Evolutionary conservation across 2,888 invertebrate genomes (phyloP).

Genomic region (Galeopsomyia nigrocyanea): DNA sequence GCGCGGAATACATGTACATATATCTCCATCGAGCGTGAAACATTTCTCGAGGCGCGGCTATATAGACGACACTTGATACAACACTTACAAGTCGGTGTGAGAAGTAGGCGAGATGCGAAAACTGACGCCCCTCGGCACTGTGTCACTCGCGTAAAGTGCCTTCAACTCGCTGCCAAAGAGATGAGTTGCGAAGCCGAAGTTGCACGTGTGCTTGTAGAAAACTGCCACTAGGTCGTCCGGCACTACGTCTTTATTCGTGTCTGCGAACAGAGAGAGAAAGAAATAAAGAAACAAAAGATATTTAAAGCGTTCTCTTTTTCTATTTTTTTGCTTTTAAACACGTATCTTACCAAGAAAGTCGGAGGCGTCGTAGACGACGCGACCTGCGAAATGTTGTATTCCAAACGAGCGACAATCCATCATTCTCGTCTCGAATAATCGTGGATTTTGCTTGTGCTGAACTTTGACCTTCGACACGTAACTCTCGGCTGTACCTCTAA

Average conservation of each 20-base stretch:
- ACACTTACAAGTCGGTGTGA: constrained; percentile 78
- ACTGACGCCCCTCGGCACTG: constrained; percentile 82
- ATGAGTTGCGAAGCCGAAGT: constrained; percentile 97
- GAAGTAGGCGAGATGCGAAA: constrained; percentile 93
- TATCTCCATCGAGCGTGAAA: too few species aligned
- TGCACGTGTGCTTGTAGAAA: constrained; percentile 92
- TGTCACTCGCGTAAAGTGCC: constrained; percentile 81
- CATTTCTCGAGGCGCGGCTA: not conserved
- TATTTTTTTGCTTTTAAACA: too few species aligned
- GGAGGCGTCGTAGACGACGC: constrained; percentile 89
- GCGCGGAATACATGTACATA: too few species aligned
- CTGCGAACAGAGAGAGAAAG: constrained; percentile 64
- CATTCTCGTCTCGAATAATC: constrained; percentile 84
- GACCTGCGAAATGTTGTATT: constrained; percentile 91
- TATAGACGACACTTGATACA: not conserved
- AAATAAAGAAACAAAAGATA: not conserved
- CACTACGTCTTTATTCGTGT: constrained; percentile 92
- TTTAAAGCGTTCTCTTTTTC: too few species aligned
- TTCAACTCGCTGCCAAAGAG: constrained; percentile 94
- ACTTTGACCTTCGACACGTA: constrained; percentile 85
- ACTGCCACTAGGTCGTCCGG: constrained; percentile 93
- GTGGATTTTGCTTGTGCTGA: constrained; percentile 86
- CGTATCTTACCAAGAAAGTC: constrained; percentile 78
- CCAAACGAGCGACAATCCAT: constrained; percentile 87
- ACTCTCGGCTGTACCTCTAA: constrained; percentile 83